These are phyloP conservation scores for Hofmannophila pseudospretella DNA, from an alignment of 2,888 invertebrate species.

Conservation along the genomic window DNA sequence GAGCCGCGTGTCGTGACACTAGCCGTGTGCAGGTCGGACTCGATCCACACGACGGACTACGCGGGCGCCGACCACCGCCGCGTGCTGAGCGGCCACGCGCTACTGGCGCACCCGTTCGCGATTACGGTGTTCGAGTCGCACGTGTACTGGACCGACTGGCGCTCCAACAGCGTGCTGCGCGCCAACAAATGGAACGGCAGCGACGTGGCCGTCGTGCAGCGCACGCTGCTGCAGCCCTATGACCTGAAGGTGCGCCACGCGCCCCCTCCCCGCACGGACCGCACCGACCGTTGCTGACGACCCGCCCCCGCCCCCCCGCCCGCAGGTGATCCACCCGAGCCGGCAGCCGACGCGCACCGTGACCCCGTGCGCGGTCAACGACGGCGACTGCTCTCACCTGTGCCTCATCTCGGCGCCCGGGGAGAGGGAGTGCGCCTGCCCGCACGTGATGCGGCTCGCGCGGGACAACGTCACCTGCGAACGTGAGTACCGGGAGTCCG, in stretches of 20 bases:
- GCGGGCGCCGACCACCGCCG: conserved; percentile 84
- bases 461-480: conserved; percentile 27
- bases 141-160: conserved; percentile 97
- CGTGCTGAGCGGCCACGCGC: conserved; percentile 85
- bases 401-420: conserved; percentile 84
- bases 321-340: conserved; percentile 57
- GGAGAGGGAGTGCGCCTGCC: conserved; percentile 87
- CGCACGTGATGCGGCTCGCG: conserved; percentile 88
- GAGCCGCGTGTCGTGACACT: no score
- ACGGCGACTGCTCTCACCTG: conserved; percentile 89
- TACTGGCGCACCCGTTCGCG: conserved; percentile 92
- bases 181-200: conserved; percentile 93
- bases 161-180: conserved; percentile 89
- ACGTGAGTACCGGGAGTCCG: conserved; percentile 28
- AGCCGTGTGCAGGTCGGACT: conserved; percentile 79
- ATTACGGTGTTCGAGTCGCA: conserved; percentile 90
- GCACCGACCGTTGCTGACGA: background rate
- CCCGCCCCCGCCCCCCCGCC: no score
- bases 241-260: conserved; percentile 86
- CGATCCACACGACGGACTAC: conserved; percentile 90
- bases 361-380: conserved; percentile 84
- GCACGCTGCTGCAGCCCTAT: conserved; percentile 92
- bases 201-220: conserved; percentile 86
- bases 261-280: no score
- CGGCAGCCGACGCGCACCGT: conserved; percentile 49